Evolutionary conservation across 2,797 vertebrate species (phyloP).

Genomic region (Danio choprae): DNA sequence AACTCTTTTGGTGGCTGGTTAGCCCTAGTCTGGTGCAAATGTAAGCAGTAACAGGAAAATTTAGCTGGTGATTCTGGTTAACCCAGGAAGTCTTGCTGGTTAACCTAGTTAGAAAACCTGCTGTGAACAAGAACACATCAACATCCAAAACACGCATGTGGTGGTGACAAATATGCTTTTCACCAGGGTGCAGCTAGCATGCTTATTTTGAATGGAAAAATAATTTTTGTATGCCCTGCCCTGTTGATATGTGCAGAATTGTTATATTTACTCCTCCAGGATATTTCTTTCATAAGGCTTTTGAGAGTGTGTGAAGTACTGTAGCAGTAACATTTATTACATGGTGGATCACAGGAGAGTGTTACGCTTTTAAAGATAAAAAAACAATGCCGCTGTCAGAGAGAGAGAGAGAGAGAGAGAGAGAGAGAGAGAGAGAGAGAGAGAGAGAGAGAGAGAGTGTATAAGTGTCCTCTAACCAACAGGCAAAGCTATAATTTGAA

Average conservation of each 20-base stretch:
- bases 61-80: background rate
- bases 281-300: slow-evolving; percentile 9
- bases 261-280: background rate
- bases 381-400: slow-evolving; percentile 32
- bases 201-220: background rate
- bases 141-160: background rate
- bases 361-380: slow-evolving; percentile 35
- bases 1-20: no score
- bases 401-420: slow-evolving; percentile 26
- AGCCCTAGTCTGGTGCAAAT: background rate
- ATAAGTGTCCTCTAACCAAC: background rate
- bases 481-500: background rate
- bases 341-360: slow-evolving; percentile 6
- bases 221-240: background rate
- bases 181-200: background rate
- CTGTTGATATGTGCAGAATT: slow-evolving; percentile 6
- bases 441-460: background rate
- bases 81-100: background rate
- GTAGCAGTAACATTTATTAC: background rate
- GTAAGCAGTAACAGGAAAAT: background rate
- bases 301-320: slow-evolving; percentile 6
- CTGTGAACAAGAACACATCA: background rate
- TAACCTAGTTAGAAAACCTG: background rate
- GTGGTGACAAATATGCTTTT: background rate
- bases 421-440: background rate